Conservation (phyloP, 2,113 vertebrate species). For the Vidua macroura region DNA sequence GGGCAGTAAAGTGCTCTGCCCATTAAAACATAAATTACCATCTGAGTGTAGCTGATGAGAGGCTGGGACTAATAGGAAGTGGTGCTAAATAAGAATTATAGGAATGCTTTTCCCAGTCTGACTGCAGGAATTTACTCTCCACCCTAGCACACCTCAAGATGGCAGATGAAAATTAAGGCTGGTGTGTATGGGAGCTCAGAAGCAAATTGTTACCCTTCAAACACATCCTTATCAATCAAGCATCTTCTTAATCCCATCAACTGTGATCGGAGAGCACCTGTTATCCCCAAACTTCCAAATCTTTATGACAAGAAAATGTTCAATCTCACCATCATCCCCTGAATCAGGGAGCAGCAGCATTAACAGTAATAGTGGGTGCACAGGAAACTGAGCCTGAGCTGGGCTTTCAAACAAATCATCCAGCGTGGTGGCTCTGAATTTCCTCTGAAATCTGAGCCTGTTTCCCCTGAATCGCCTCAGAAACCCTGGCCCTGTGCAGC, state of each 20-base stretch:
- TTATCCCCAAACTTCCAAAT: background rate
- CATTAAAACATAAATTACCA: constrained; percentile 57
- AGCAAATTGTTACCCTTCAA: background rate
- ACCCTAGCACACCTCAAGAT: background rate
- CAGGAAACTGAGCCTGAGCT: background rate
- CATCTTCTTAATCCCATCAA: background rate
- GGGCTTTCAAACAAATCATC: background rate
- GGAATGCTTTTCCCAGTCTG: background rate
- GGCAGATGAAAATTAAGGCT: background rate
- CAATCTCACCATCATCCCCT: background rate
- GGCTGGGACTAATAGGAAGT: constrained; percentile 22
- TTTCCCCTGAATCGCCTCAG: background rate
- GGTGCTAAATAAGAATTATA: constrained; percentile 24
- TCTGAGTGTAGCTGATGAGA: background rate
- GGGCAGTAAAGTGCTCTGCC: constrained; percentile 24
- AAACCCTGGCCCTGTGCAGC: background rate
- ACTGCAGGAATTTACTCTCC: background rate
- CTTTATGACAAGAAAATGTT: background rate
- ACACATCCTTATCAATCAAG: background rate
- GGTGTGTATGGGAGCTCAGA: background rate
- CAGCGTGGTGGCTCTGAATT: background rate
- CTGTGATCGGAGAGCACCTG: background rate
- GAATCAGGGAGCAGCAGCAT: background rate
- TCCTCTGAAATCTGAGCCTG: background rate
- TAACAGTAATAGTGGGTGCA: background rate